Base-by-base conservation (phyloP, 2,113 vertebrate species). In the Pygoscelis antarcticus region DNA sequence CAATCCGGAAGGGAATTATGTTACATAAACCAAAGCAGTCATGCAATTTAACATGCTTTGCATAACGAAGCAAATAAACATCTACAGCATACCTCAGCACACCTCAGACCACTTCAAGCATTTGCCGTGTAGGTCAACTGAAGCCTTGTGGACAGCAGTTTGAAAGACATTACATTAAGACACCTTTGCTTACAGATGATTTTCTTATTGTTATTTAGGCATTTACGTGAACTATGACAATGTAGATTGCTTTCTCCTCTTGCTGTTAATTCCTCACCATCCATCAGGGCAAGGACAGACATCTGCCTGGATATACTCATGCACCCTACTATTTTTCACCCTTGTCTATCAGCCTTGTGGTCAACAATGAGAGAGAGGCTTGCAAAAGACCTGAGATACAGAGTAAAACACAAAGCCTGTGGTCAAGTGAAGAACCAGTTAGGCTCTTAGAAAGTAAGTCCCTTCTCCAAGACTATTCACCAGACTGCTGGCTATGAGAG, bases 31-130 rank as follows among this genome's bases (percentile, higher is more conserved):
- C 55, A 87, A 76, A 89, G 57, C 65, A 79, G 62, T 81, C 20
- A 71, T 36, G 66, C 40, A 93, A 88, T 95, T 94, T 83, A 91
- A 87, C 61, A 69, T 79, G 58, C 79, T 52, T 92, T 87, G 78
- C 66, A 77, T 83, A 95, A 95, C 22, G 54, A 90, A 87, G 60
- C 60, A 82, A 83, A 42, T 46, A 62, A 94, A 74, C 34, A 51
- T 22, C 47, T 75, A 57, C 83, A 72, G 58, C 38, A 65, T 38
- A 89, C n/a, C 66, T 86, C 83, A 88, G 92, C 30, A 94, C 26
- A 90, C 69, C 44, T 96, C 86, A 87, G 64, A 57, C 42, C 83
- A n/a, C 82, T 91, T 76, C 94, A 89, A 54, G 42, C 38, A 75
- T 60, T 51, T 79, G 47, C 21, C 12, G 71, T 89, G 68, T 18